Base-by-base conservation (phyloP, 2,113 vertebrate species). In the Embiotoca jacksoni region DNA sequence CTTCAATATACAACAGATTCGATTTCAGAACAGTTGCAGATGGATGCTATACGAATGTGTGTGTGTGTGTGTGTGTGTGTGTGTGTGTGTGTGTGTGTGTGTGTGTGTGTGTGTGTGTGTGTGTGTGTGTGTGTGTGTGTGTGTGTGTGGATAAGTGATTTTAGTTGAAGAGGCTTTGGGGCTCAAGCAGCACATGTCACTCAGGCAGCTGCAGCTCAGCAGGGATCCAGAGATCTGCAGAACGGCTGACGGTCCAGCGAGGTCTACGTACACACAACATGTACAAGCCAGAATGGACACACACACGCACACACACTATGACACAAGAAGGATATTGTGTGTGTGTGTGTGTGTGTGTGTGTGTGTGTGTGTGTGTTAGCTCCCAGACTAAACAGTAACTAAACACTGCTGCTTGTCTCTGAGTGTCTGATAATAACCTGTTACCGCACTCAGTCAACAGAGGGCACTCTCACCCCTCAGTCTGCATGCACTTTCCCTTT, bases 131-230 rank as follows among this genome's bases (percentile, higher is more conserved):
- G 46, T 58, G 47, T 52, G 14, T 64, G 44, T 54, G 60, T 23
- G 39, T 41, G 74, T 44, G 46, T 55, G 47, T 57, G 79, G 83
- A 82, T 84, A 79, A 87, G 82, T 85, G 84, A 85, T 90, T 92
- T 90, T 84, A 66, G 80, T 74, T 76, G 75, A 69, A 65, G 78
- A 73, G 71, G 89, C 82, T 92, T 90, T 90, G 56, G 61, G 84
- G 88, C 82, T 91, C 86, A 88, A 82, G 64, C 75, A 88, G 74
- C 89, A 92, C 86, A 87, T 92, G 90, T 86, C 86, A 88, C n/a
- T 81, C 84, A 82, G 72, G 82, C 92, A 93, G 91, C 91, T 92
- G 90, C 84, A 79, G 75, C 89, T 83, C 91, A 90, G 89, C 83
- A 49, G 92, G 92, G 85, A 74, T 85, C 83, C 85, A 80, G 35